Percentiles rank a stretch among this genome's conserved stretches.
phyloP scores from a whole-genome alignment of 2,797 vertebrate genomes.

The Mareca strepera region DNA sequence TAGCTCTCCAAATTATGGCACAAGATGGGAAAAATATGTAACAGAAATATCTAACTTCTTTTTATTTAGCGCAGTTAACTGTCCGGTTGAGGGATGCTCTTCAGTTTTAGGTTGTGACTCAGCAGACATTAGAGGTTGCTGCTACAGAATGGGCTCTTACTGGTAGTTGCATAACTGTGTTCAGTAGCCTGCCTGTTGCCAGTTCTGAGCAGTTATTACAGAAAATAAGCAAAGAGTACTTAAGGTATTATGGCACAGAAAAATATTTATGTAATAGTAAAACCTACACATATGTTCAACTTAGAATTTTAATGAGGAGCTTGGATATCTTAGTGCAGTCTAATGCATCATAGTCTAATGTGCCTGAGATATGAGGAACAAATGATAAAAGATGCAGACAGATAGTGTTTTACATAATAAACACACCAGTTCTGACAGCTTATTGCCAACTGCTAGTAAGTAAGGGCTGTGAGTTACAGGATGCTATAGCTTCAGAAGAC shows the following conservation, averaged over 20 bases:
- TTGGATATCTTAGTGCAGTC: background rate
- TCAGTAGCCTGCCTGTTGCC: background rate
- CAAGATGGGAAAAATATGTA: background rate
- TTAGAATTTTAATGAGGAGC: background rate
- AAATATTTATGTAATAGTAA: background rate
- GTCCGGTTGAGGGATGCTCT: background rate
- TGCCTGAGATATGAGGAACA: background rate
- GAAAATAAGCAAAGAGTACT: background rate
- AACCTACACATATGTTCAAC: background rate
- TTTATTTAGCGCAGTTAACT: background rate
- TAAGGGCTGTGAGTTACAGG: background rate
- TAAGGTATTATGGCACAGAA: background rate
- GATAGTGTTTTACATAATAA: background rate
- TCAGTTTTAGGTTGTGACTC: background rate
- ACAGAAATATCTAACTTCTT: background rate
- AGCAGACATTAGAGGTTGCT: background rate
- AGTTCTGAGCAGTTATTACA: background rate
- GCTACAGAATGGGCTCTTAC: background rate
- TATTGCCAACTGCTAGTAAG: background rate
- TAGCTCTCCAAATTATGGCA: background rate
- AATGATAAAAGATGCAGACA: background rate
- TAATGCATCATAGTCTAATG: background rate
- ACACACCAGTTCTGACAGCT: background rate
- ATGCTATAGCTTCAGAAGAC: background rate
- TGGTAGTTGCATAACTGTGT: rapidly evolving